Base-by-base conservation (phyloP, 2,888 invertebrate genomes). In the Agriopis aurantiaria region DNA sequence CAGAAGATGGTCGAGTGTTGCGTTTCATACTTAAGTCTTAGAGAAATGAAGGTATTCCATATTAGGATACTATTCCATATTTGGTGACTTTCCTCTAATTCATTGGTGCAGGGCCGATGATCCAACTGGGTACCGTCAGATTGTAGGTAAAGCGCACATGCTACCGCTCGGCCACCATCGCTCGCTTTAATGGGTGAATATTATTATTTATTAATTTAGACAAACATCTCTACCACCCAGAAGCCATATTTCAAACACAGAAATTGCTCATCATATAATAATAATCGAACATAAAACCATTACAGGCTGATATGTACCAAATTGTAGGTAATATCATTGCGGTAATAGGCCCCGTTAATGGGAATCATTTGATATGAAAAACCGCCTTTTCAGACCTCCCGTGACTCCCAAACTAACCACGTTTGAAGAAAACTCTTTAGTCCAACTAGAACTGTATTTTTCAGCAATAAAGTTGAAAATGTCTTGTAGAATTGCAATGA, bases 311-410 rank as follows among this genome's bases (percentile, higher is more conserved):
- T 86, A 87, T 81, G 86, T 85, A 85, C 80, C 77, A 88, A 88
- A 88, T 88, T 86, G 88, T 86, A 74, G 82, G 84, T 88, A 91
- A 89, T 90, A 89, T 87, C 88, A 90, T 88, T 90, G 87, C 82
- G 60, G 86, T 87, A 90, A 91, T 91, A 88, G 87, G 81, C 82
- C 74, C 77, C 81, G 76, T 83, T 91, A 88, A 91, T 91, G 85
- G 86, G 85, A 82, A 82, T 85, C 79, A 85, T 88, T 88, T 84
- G 82, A 80, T 83, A 82, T 82, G 73, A 80, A 77, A 76, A 72
- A 78, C 90, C 88, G 33, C 68, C 23, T 75, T 70, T 23, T 0
- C 46, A 69, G 86, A 80, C 11, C 86, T 75, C 3, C 81, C 80
- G 60, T 77, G 45, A 81, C 82, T 80, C 83, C 82, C 75, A 40